phyloP scores from a whole-genome alignment of 2,888 invertebrate species.

The Ophion slaviceki region DNA sequence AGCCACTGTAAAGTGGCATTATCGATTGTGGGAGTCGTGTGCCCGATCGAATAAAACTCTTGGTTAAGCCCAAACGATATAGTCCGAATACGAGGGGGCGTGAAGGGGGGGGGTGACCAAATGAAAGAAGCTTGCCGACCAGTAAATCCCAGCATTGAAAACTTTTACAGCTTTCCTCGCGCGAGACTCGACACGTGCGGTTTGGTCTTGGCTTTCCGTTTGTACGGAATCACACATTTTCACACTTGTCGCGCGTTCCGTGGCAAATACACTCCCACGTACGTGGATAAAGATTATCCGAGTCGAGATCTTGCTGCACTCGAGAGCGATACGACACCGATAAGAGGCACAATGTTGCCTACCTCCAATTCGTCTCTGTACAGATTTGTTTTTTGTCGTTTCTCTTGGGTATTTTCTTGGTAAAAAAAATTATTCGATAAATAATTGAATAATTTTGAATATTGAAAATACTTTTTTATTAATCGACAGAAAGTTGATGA shows the following conservation, averaged over 20 bases:
- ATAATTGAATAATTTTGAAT: no score
- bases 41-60: slow-evolving; percentile 58
- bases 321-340: no score
- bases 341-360: no score
- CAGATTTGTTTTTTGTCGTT: no score
- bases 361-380: no score
- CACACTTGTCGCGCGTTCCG: slow-evolving; percentile 12
- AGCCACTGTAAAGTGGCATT: slow-evolving; percentile 61
- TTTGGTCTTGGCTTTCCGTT: slow-evolving; percentile 34
- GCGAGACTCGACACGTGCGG: slow-evolving; percentile 12
- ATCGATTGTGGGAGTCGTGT: slow-evolving; percentile 51
- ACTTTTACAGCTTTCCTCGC: slow-evolving; percentile 43
- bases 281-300: no score
- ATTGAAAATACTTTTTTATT: no score
- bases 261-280: not conserved
- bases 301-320: no score
- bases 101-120: slow-evolving; percentile 50
- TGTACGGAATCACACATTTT: slow-evolving; percentile 12
- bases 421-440: no score
- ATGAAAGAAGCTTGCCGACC: slow-evolving; percentile 62
- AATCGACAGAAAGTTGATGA: no score
- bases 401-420: no score
- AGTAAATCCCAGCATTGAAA: slow-evolving; percentile 62
- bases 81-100: not conserved
- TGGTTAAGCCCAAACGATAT: slow-evolving; percentile 58